Base-by-base conservation (phyloP, 1,140 invertebrate genomes). In the Hyposmocoma kahamanoa region DNA sequence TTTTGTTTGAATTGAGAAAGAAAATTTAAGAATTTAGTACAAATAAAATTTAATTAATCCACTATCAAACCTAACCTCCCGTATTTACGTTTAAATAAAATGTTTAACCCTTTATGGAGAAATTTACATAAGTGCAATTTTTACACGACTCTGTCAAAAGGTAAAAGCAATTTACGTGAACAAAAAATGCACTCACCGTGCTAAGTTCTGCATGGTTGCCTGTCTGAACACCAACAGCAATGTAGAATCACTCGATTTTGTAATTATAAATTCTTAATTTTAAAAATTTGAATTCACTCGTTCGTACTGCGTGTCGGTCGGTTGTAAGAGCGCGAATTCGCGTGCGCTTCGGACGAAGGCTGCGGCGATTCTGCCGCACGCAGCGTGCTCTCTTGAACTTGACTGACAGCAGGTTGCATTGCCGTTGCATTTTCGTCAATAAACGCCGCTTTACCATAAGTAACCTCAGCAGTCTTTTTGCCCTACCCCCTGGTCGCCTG, bases 341-440 rank as follows among this genome's bases (percentile, higher is more conserved):
- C 79, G 79, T 79, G 72, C 64, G 64, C 41, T 61, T 59, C 43
- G 48, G 56, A 46, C 62, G 62, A 74, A 68, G 66, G 71, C 73
- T 63, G 57, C 67, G 62, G 52, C 61, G 61, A 57, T 67, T 79
- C 67, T 82, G 78, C 43, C 56, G 46, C 42, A 38, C 42, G 11
- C 13, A 41, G 54, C 36, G 48, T 30, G 62, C 67, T 56, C 59
- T 76, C 78, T 79, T 82, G 72, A 82, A 79, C 73, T 78, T 78
- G 63, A 63, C 67, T 67, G 64, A 68, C 65, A 50, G 52, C 61
- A 78, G 71, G 71, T 73, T 78, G 69, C 73, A 78, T 46, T 53
- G 59, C 62, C 57, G 56, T 56, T 79, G 78, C 78, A 75, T 70
- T 71, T 74, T 69, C 53, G 59, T 60, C 56, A 59, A 59, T 58